Percentiles rank a stretch among this genome's conserved stretches.
phyloP scores from a whole-genome alignment of 2,797 vertebrate genomes.

The Sciurus carolinensis region DNA sequence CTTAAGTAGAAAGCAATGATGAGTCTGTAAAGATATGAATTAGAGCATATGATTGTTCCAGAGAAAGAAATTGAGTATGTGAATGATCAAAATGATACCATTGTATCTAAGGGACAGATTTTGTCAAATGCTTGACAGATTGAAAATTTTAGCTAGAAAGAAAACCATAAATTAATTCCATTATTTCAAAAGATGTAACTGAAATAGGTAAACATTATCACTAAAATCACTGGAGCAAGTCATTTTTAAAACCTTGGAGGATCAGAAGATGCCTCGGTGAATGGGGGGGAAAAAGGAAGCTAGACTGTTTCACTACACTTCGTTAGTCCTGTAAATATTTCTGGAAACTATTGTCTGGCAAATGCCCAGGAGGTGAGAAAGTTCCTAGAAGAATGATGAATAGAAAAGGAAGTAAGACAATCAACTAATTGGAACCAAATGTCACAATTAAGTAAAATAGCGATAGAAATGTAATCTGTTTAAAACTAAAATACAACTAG shows the following conservation, averaged over 20 bases:
- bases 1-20: conserved; percentile 5
- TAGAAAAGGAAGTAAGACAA: background rate
- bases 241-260: background rate
- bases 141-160: conserved; percentile 29
- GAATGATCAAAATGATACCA: background rate
- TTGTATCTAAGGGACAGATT: background rate
- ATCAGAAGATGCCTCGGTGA: background rate
- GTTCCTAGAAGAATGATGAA: background rate
- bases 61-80: background rate
- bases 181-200: background rate
- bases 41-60: background rate
- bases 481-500: conserved; percentile 20
- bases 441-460: background rate
- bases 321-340: conserved; percentile 10
- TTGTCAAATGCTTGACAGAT: background rate
- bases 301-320: background rate
- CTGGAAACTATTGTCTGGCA: background rate
- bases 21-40: background rate
- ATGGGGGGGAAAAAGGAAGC: background rate
- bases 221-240: conserved; percentile 20
- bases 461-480: conserved; percentile 2
- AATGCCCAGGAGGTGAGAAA: background rate
- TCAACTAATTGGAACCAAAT: conserved; percentile 55
- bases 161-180: conserved; percentile 22
- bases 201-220: background rate